Percentiles rank a stretch among this genome's conserved stretches.
phyloP scores from a whole-genome alignment of 2,888 invertebrate genomes.

The Ptilodon capucinus region DNA sequence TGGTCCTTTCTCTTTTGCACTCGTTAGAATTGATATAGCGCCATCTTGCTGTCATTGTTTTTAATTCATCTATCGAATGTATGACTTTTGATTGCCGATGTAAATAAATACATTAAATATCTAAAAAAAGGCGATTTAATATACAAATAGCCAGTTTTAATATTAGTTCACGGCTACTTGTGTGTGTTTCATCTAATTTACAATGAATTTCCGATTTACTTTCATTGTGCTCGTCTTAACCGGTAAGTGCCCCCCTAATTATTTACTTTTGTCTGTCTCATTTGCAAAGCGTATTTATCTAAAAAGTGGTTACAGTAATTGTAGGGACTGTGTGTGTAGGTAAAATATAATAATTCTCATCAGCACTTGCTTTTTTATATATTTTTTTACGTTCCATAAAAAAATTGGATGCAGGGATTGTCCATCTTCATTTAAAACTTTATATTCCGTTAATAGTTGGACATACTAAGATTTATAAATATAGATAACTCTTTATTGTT shows the following conservation, averaged over 20 bases:
- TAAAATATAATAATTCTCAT: no score
- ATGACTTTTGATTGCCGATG: not conserved
- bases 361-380: no score
- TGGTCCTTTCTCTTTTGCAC: not conserved
- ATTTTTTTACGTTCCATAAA: no score
- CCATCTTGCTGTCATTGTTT: not conserved
- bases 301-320: no score
- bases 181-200: not conserved
- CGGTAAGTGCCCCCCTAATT: constrained; percentile 25
- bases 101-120: not conserved
- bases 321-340: no score
- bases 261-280: no score
- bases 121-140: not conserved
- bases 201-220: constrained; percentile 19
- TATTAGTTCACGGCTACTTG: not conserved
- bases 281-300: no score
- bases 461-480: no score
- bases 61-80: not conserved
- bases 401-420: no score
- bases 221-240: constrained; percentile 17
- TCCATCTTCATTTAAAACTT: no score
- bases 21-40: not conserved
- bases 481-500: no score
- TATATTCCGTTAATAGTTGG: no score
- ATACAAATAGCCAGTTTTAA: not conserved